Evolutionary conservation across 2,113 vertebrate species (phyloP).

Genomic region (Notechis scutatus): DNA sequence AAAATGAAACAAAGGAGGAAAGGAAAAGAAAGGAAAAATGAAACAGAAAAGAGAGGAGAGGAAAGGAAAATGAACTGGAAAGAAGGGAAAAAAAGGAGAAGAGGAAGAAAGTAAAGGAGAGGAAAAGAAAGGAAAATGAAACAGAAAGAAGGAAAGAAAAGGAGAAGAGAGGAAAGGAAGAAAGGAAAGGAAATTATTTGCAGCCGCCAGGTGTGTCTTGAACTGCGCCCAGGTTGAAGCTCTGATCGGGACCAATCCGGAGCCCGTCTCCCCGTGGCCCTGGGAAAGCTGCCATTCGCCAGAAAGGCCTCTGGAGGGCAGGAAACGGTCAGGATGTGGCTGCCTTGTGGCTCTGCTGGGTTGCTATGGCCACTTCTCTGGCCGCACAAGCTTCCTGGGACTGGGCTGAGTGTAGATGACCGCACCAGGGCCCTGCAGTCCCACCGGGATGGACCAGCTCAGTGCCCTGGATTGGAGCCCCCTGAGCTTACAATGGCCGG

Average conservation of each 20-base stretch:
- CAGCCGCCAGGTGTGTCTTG: neutral
- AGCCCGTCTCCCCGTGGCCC: neutral
- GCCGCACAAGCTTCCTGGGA: fast-evolving
- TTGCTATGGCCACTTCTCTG: constrained; percentile 41
- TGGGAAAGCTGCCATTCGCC: neutral
- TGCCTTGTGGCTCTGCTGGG: constrained; percentile 29
- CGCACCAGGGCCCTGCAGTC: neutral
- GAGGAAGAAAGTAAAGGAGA: too few relatives aligned
- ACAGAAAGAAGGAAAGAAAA: too few relatives aligned
- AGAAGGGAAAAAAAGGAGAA: too few relatives aligned
- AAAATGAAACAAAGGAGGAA: too few relatives aligned
- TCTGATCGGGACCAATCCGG: neutral
- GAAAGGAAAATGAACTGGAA: too few relatives aligned
- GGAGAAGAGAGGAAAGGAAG: too few relatives aligned
- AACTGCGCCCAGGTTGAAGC: neutral
- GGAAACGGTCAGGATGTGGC: neutral
- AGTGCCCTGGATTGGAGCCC: neutral
- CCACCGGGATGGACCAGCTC: neutral
- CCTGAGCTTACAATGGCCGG: too few relatives aligned
- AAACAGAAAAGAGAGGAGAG: too few relatives aligned
- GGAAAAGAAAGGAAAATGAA: too few relatives aligned
- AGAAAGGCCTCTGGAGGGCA: neutral
- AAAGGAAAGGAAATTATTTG: neutral
- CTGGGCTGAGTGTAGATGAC: neutral
- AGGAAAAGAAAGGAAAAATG: too few relatives aligned